Evolutionary conservation across 1,140 invertebrate genomes (phyloP).

Genomic region (Zophobas morio): DNA sequence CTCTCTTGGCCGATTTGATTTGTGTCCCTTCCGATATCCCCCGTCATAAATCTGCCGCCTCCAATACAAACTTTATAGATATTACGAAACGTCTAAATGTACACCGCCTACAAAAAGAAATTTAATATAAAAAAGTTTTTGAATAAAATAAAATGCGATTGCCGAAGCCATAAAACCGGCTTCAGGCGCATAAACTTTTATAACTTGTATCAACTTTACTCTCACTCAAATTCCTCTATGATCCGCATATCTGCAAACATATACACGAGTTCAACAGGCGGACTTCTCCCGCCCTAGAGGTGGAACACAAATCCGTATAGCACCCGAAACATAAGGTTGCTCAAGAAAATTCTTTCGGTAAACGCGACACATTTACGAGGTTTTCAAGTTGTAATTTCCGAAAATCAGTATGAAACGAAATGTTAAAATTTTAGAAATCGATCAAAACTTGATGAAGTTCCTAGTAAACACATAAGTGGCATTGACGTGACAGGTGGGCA

Average conservation of each 20-base stretch:
- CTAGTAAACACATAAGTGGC: too few species aligned
- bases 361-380: too few species aligned
- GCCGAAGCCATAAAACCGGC: constrained; percentile 31
- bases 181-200: constrained; percentile 35
- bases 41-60: constrained; percentile 34
- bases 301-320: too few species aligned
- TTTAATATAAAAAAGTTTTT: constrained; percentile 48
- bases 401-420: too few species aligned
- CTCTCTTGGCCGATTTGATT: constrained; percentile 30
- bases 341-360: too few species aligned
- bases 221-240: constrained; percentile 38
- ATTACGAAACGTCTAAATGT: constrained; percentile 45
- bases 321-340: too few species aligned
- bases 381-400: too few species aligned
- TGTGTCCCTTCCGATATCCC: constrained; percentile 36
- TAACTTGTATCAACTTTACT: constrained; percentile 45
- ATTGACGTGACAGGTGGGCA: too few species aligned
- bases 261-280: constrained; percentile 32
- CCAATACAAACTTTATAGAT: constrained; percentile 45
- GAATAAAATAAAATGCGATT: constrained; percentile 47
- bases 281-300: too few species aligned
- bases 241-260: constrained; percentile 43
- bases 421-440: too few species aligned
- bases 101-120: constrained; percentile 44
- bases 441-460: too few species aligned